These are phyloP conservation scores for Grallaria varia DNA, from an alignment of 2,113 vertebrate genomes.

Conservation along the genomic window DNA sequence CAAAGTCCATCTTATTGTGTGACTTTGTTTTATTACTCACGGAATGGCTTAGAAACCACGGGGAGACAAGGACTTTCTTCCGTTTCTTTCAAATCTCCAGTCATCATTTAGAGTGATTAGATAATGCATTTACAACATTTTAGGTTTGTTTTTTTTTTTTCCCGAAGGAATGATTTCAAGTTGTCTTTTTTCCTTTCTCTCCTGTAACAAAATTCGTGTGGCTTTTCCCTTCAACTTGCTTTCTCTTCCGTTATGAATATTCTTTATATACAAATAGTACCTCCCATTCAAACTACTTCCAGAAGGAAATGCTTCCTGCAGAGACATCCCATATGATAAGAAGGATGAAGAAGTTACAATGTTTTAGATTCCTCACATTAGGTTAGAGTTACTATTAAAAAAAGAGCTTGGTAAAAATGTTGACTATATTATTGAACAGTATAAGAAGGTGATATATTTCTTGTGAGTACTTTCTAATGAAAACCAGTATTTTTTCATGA, in stretches of 20 bases:
- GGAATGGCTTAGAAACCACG: background rate
- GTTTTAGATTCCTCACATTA: background rate
- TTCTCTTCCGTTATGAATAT: background rate
- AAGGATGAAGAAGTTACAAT: background rate
- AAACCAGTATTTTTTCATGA: background rate
- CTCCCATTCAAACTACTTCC: background rate
- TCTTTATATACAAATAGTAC: background rate
- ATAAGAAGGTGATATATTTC: background rate
- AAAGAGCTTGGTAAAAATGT: background rate
- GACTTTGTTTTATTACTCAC: background rate
- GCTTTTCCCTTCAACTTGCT: background rate
- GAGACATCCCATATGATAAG: background rate
- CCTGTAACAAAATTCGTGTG: background rate
- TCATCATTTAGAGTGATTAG: background rate
- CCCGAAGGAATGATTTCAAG: background rate
- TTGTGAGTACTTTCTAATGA: background rate
- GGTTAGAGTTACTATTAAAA: background rate
- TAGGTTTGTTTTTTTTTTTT: background rate
- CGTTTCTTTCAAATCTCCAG: background rate
- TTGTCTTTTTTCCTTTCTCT: background rate
- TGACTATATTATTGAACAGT: background rate
- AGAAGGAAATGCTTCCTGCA: background rate
- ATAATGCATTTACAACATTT: background rate
- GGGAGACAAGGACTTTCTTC: background rate
- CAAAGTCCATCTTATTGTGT: background rate